These are phyloP conservation scores for Cosmopolites sordidus DNA, from an alignment of 2,888 invertebrate species.

Conservation along the genomic window DNA sequence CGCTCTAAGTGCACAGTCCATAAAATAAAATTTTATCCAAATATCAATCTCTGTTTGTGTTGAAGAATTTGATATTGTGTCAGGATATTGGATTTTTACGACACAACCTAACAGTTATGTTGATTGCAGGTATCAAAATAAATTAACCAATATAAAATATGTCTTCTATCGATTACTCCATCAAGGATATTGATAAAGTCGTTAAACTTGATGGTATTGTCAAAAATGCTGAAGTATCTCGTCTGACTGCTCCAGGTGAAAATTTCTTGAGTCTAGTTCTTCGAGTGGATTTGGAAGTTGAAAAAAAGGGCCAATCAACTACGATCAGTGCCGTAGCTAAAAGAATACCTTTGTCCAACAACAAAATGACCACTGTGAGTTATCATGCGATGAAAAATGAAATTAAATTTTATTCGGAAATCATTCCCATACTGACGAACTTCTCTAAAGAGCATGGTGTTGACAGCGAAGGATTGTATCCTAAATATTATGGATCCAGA, in stretches of 20 bases:
- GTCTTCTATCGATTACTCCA: background rate
- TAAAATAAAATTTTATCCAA: no score
- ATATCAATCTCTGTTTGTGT: no score
- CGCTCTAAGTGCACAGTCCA: no score
- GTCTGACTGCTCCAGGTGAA: slow-evolving; percentile 13
- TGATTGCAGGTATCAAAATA: no score
- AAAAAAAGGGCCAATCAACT: slow-evolving; percentile 3
- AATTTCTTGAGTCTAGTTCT: slow-evolving; percentile 5
- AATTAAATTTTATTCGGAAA: slow-evolving; percentile 8
- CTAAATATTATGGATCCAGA: slow-evolving; percentile 6
- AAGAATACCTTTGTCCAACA: slow-evolving; percentile 3
- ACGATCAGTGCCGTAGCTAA: slow-evolving; percentile 5
- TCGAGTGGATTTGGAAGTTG: slow-evolving; percentile 10
- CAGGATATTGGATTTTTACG: no score
- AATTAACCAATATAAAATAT: no score
- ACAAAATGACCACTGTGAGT: background rate
- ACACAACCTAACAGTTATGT: no score
- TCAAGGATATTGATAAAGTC: slow-evolving; percentile 4
- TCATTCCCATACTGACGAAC: slow-evolving; percentile 3
- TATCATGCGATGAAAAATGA: slow-evolving; percentile 6
- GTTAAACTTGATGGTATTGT: slow-evolving; percentile 5
- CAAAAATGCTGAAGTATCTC: slow-evolving; percentile 13
- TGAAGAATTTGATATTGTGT: no score
- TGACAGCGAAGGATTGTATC: background rate
- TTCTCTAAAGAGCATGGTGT: background rate